phyloP scores from a whole-genome alignment of 2,797 vertebrate genomes.

The Mus minutoides region DNA sequence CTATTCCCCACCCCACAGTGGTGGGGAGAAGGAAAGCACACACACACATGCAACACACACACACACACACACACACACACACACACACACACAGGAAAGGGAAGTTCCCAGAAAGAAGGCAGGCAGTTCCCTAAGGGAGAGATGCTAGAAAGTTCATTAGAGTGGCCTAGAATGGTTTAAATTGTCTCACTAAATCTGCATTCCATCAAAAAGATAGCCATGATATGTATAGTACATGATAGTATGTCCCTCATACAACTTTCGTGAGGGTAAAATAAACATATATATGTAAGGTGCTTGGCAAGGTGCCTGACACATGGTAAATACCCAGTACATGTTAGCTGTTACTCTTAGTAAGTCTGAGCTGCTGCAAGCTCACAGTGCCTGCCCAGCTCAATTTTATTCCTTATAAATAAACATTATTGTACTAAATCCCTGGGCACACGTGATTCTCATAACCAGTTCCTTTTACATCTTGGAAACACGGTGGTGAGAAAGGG shows the following conservation, averaged over 20 bases:
- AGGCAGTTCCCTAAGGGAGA: not conserved
- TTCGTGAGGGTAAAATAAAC: not conserved
- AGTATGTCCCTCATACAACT: not conserved
- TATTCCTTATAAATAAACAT: constrained; percentile 68
- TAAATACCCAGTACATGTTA: constrained; percentile 65
- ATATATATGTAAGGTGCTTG: constrained; percentile 25
- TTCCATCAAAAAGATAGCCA: not conserved
- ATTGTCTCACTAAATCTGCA: not conserved
- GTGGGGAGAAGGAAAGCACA: not conserved
- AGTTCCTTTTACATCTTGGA: constrained; percentile 13
- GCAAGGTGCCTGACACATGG: constrained; percentile 8
- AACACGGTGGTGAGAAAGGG: not conserved
- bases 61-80: not conserved
- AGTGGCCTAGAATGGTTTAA: not conserved
- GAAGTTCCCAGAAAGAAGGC: not conserved
- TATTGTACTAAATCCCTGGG: constrained; percentile 57
- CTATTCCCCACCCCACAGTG: not conserved
- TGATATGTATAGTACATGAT: not conserved
- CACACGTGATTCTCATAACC: not conserved
- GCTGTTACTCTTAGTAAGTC: constrained; percentile 64
- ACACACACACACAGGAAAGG: not conserved
- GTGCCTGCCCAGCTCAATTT: constrained; percentile 60
- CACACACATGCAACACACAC: not conserved
- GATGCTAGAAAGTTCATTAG: not conserved
- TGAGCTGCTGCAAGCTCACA: constrained; percentile 25